phyloP scores from a whole-genome alignment of 2,797 vertebrate species.

The Crocidura indochinensis region DNA sequence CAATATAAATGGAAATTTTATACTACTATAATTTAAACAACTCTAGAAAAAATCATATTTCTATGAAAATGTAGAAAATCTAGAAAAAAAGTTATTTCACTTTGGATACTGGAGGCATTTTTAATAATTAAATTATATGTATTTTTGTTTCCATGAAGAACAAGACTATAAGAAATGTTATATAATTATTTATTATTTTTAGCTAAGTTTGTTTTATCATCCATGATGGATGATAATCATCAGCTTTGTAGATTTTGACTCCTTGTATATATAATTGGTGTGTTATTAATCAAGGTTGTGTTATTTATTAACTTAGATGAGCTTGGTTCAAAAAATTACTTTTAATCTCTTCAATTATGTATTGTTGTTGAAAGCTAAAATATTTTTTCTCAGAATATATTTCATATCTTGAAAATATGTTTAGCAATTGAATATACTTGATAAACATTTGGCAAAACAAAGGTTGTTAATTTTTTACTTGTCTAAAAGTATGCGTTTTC shows the following conservation, averaged over 20 bases:
- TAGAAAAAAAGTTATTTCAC: too few species aligned
- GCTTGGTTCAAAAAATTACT: not conserved
- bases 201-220: slow-evolving; percentile 21
- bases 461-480: not conserved
- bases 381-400: not conserved
- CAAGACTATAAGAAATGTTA: slow-evolving; percentile 31
- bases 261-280: not conserved
- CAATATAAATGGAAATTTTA: too few species aligned
- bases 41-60: slow-evolving; percentile 50
- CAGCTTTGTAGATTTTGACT: slow-evolving; percentile 27
- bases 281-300: not conserved
- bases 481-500: not conserved
- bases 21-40: slow-evolving; percentile 13
- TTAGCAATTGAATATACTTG: not conserved
- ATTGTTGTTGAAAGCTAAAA: not conserved
- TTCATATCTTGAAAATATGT: not conserved
- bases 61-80: not conserved
- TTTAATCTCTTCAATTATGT: not conserved
- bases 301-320: slow-evolving; percentile 2
- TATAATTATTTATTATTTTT: slow-evolving; percentile 46
- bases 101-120: not conserved
- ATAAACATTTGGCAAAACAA: not conserved
- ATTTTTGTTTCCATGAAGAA: slow-evolving; percentile 51
- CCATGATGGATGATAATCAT: not conserved
- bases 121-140: slow-evolving; percentile 62